These are phyloP conservation scores for Popillia japonica DNA, from an alignment of 1,140 invertebrate genomes.

Conservation along the genomic window DNA sequence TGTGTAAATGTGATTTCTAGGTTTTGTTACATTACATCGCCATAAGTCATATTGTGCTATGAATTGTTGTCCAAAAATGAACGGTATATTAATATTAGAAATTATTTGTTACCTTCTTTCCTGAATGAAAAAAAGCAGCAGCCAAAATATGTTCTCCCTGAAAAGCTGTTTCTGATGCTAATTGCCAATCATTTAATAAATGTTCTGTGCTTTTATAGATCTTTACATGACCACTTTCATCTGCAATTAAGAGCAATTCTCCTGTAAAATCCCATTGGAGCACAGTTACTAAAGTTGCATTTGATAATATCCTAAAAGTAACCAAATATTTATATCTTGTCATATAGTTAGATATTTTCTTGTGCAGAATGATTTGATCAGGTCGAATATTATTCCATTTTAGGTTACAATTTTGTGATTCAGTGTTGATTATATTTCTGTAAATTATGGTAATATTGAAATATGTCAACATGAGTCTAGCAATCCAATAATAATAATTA, in stretches of 20 bases:
- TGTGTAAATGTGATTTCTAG: too few species aligned
- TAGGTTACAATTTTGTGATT: too few species aligned
- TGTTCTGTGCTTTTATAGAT: conserved; percentile 82
- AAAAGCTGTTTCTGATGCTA: conserved; percentile 60
- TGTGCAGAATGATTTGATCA: too few species aligned
- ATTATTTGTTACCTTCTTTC: conserved; percentile 70
- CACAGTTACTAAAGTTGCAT: conserved; percentile 72
- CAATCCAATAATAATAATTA: too few species aligned
- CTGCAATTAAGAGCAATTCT: conserved; percentile 78
- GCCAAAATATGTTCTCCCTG: conserved; percentile 82
- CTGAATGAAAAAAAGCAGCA: conserved; percentile 85
- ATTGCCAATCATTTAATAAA: conserved; percentile 81
- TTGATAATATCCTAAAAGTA: conserved; percentile 65
- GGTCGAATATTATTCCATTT: too few species aligned
- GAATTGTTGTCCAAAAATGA: too few species aligned
- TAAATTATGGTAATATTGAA: too few species aligned
- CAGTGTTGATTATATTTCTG: too few species aligned
- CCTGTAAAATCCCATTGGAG: conserved; percentile 87
- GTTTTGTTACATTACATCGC: too few species aligned
- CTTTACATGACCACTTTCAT: conserved; percentile 76
- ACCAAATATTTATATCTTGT: conserved; percentile 8
- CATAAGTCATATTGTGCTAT: conserved; percentile 38
- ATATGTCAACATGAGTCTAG: too few species aligned
- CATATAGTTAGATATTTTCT: too few species aligned
- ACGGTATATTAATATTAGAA: conserved; percentile 43